These are phyloP conservation scores for Meles meles DNA, from an alignment of 2,113 vertebrate genomes.

Conservation along the genomic window DNA sequence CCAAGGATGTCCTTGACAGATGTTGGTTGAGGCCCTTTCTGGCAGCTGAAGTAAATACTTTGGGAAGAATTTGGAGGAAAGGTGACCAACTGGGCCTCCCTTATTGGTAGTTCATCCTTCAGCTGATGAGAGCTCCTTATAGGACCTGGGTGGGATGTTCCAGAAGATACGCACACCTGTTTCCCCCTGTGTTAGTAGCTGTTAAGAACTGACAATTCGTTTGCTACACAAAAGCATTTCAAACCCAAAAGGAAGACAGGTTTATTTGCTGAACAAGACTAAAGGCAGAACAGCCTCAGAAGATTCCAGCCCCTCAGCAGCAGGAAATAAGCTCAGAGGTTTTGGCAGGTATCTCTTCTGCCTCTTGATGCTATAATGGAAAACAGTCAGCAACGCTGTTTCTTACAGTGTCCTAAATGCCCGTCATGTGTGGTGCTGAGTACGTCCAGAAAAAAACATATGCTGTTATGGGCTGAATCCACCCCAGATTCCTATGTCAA, in stretches of 20 bases:
- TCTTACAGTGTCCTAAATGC: neutral
- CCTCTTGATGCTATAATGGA: neutral
- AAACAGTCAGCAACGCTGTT: neutral
- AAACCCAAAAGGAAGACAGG: neutral
- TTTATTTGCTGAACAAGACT: conserved; percentile 8
- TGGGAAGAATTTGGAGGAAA: neutral
- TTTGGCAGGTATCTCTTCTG: neutral
- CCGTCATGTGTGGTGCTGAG: neutral
- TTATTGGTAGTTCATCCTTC: neutral
- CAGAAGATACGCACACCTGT: neutral
- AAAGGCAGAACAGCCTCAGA: neutral
- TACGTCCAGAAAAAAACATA: neutral
- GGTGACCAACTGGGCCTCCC: neutral
- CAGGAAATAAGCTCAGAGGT: neutral
- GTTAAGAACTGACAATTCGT: neutral
- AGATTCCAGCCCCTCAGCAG: neutral
- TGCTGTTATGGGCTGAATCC: neutral
- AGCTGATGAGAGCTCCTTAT: neutral
- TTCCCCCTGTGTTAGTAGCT: neutral
- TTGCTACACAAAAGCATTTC: neutral
- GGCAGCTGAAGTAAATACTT: neutral
- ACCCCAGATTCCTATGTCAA: neutral
- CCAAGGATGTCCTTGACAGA: neutral
- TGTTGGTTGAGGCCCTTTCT: neutral
- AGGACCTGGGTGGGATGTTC: neutral